Conservation (phyloP, 1,140 invertebrate genomes). For the Scaptomyza graminum region DNA sequence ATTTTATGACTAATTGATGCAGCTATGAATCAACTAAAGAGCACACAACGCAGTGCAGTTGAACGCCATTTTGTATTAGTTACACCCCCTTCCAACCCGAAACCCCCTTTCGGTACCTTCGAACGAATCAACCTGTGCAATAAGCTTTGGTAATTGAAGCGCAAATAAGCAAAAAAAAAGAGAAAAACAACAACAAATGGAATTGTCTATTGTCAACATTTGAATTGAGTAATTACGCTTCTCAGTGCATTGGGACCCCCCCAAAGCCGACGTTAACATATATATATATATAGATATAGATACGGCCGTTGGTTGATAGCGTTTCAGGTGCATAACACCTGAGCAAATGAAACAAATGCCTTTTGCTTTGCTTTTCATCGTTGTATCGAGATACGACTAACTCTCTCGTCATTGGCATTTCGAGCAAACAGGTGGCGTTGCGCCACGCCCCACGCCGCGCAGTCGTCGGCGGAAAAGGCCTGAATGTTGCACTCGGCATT, state of each 20-base stretch:
- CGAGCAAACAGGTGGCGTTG: conserved; percentile 57
- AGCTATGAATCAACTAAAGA: conserved; percentile 7
- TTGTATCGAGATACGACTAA: conserved; percentile 17
- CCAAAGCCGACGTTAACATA: conserved; percentile 6
- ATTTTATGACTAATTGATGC: conserved; percentile 11
- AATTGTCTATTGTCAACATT: conserved; percentile 29
- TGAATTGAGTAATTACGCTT: conserved; percentile 62
- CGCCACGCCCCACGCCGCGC: conserved; percentile 59
- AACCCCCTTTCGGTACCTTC: background rate
- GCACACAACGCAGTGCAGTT: background rate
- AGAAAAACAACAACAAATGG: conserved; percentile 29
- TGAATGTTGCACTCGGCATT: conserved; percentile 69
- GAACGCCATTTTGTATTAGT: conserved; percentile 34
- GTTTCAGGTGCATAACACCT: conserved; percentile 76
- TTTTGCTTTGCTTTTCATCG: conserved; percentile 15
- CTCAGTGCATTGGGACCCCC: conserved; percentile 23
- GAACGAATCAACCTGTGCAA: conserved; percentile 9
- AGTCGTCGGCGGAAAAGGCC: conserved; percentile 36
- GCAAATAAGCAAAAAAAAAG: conserved; percentile 34
- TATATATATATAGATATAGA: conserved; percentile 2
- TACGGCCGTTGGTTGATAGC: conserved; percentile 67
- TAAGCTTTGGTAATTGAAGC: conserved; percentile 43
- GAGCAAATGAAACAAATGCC: conserved; percentile 75
- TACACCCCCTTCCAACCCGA: background rate
- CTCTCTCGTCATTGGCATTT: conserved; percentile 66